Base-by-base conservation (phyloP, 2,797 vertebrate genomes). In the Cottoperca gobio region DNA sequence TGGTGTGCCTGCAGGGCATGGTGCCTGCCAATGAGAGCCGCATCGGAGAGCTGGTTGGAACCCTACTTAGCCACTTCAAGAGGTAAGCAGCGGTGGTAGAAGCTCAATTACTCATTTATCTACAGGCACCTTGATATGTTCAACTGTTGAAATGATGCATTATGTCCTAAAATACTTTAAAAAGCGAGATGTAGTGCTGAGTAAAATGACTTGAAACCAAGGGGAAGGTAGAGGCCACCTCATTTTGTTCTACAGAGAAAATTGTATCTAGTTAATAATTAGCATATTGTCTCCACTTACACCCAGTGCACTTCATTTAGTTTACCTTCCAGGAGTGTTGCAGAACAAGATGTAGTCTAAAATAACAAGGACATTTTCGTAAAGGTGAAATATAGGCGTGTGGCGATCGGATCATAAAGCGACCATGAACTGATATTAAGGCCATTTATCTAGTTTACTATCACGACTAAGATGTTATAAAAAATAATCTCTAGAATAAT, bases 41-140 rank as follows among this genome's bases (percentile, higher is more conserved):
- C 80, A 95, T 99, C 11, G 98, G 98, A 11, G 98, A 99, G 90
- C 94, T 99, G 84, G 97, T 99, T 61, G 98, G 98, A 60, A 96
- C 97, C 75, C 85, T 99, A 76, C 95, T 96, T 19, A 96, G 95
- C 85, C 98, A 99, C 92, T 99, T 98, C 92, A 99, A 97, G 89
- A 98, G 96, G 98, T 99, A 88, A 81, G 78, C 1, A 21, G 67
- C 45, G 49, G 31, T 3, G 24, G n/a, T 46, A 11, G 40, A 48
- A 50, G 50, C 43, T 52, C 12, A 59, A 3, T 40, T 28, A 19
- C 13, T 45, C 0, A 5, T 55, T 58, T 0, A 39, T 31, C 24
- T 4, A 33, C 33, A 39, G 10, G 26, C 33, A 13, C 0, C 5
- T 33, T 8, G 9, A 31, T 55, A 3, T 64, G 63, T 31, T 10